phyloP scores from a whole-genome alignment of 1,140 invertebrate genomes.

The Caenorhabditis briggsae region DNA sequence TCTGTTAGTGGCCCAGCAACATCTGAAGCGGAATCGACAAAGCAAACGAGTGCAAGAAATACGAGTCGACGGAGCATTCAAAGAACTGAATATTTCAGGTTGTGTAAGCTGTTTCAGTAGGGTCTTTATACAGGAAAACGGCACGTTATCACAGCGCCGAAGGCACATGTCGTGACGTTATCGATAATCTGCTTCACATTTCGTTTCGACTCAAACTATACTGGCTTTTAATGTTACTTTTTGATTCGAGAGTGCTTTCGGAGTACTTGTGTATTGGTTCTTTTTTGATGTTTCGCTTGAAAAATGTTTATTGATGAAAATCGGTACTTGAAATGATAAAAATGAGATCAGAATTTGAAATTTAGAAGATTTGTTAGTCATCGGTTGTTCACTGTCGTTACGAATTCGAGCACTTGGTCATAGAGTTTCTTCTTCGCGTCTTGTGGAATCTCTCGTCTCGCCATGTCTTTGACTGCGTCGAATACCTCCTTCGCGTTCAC shows the following conservation, averaged over 20 bases:
- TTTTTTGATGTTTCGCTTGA: neutral
- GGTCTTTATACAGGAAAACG: neutral
- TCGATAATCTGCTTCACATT: neutral
- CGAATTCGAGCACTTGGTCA: slow-evolving; percentile 43
- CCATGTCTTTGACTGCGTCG: slow-evolving; percentile 42
- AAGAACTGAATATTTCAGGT: neutral
- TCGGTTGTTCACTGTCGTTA: slow-evolving; percentile 7
- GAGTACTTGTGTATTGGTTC: slow-evolving; percentile 3
- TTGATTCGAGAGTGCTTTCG: neutral
- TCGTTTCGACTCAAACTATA: slow-evolving; percentile 14
- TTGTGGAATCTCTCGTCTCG: slow-evolving; percentile 38
- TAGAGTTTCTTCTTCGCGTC: slow-evolving; percentile 39
- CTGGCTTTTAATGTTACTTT: neutral
- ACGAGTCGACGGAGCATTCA: slow-evolving; percentile 28
- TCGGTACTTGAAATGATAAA: neutral
- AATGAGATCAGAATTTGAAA: neutral
- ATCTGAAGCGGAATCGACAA: neutral
- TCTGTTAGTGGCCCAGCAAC: slow-evolving; percentile 58
- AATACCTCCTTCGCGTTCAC: slow-evolving; percentile 35
- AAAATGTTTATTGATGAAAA: neutral
- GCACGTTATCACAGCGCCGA: neutral
- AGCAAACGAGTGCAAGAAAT: neutral
- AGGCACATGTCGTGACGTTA: slow-evolving; percentile 34
- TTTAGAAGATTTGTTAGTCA: neutral
- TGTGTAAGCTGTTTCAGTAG: neutral